A percentile compares a stretch with the other conserved stretches of the same genome.
phyloP scores from a whole-genome alignment of 2,888 invertebrate genomes.

The Melitaea athalia region DNA sequence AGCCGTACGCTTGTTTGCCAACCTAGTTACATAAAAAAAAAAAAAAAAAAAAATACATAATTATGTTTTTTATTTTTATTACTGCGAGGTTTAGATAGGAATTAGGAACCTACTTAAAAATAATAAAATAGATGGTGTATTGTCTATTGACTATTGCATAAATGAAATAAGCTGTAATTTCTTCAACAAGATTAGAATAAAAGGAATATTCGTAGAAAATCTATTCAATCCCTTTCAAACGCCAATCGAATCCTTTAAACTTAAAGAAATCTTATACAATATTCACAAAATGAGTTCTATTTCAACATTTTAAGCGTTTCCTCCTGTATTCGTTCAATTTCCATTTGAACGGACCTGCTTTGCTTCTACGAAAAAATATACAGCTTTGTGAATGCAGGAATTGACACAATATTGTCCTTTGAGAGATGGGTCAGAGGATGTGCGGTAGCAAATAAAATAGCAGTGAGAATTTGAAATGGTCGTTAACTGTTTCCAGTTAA shows the following conservation, averaged over 20 bases:
- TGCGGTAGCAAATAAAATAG: conserved; percentile 2
- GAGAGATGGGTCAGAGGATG: conserved; percentile 17
- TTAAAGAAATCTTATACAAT: conserved; percentile 12
- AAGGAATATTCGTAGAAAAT: background rate
- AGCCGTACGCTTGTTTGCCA: too few relatives aligned
- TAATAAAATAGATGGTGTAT: too few relatives aligned
- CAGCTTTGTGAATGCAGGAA: conserved; percentile 59
- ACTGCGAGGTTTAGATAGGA: too few relatives aligned
- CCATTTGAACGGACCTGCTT: conserved; percentile 57
- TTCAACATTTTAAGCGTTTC: conserved; percentile 26
- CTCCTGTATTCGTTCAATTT: conserved; percentile 45
- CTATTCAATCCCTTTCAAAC: background rate
- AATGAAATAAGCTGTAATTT: too few relatives aligned
- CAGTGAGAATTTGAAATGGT: conserved; percentile 1
- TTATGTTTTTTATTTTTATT: too few relatives aligned
- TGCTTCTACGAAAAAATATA: conserved; percentile 55
- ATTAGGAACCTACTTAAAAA: too few relatives aligned
- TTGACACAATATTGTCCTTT: conserved; percentile 67
- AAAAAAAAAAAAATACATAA: too few relatives aligned
- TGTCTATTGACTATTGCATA: too few relatives aligned
- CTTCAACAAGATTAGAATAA: background rate
- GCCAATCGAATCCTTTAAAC: background rate
- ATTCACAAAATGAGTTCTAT: conserved; percentile 25
- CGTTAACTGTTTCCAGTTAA: background rate
- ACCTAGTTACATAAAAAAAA: too few relatives aligned